Percentiles rank a stretch among this genome's conserved stretches.
Conservation (phyloP, 2,113 vertebrate species). For the Oriolus oriolus region DNA sequence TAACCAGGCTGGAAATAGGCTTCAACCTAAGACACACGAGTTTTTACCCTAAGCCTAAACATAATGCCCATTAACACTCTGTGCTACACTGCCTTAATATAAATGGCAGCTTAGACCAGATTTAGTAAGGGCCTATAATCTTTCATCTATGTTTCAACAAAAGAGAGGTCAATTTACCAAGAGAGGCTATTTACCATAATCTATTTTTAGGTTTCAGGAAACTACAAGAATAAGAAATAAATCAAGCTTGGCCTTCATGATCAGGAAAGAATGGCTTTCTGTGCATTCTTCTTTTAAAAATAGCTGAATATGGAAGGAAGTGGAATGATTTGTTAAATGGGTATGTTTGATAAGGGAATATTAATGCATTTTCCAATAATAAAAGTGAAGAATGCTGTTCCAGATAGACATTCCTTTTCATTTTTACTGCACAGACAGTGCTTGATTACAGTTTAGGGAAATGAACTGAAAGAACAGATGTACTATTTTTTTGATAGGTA, state of each 20-base stretch:
- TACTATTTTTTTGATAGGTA: conserved; percentile 16
- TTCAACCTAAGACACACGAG: not conserved
- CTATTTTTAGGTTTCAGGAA: not conserved
- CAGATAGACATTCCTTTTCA: conserved; percentile 4
- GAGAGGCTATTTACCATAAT: not conserved
- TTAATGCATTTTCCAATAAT: conserved; percentile 36
- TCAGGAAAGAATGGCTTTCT: not conserved
- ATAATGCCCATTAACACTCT: not conserved
- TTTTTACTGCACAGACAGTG: conserved; percentile 12
- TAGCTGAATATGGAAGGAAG: not conserved
- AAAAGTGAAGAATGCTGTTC: conserved; percentile 28
- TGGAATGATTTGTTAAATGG: not conserved
- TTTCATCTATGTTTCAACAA: not conserved
- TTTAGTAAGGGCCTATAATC: not conserved
- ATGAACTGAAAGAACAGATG: conserved; percentile 37
- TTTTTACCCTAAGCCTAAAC: not conserved
- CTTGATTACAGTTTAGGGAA: conserved; percentile 45
- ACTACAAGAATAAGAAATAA: not conserved
- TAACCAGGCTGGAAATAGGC: not conserved
- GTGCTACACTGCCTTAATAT: not conserved
- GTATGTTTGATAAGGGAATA: conserved; percentile 21
- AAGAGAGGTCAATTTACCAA: not conserved
- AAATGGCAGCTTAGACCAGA: not conserved
- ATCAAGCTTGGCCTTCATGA: not conserved
- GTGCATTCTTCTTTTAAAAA: not conserved